These are phyloP conservation scores for Eurois occulta DNA, from an alignment of 2,888 invertebrate genomes.

Conservation along the genomic window DNA sequence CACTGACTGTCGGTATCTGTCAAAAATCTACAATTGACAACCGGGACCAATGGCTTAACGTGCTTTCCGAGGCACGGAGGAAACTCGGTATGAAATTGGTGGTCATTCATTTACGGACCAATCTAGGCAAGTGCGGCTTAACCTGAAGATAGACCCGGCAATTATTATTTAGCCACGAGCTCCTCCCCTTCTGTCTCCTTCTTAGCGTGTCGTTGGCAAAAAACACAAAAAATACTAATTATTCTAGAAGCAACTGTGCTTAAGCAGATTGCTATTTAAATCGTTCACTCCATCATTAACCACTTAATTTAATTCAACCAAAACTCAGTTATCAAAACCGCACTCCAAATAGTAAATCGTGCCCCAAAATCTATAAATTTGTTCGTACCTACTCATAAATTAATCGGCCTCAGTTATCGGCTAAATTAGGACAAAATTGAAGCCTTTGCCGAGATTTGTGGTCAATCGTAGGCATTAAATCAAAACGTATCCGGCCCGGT, in stretches of 20 bases:
- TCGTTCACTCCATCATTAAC: neutral
- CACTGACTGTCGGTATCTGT: no score
- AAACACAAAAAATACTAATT: neutral
- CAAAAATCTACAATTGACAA: no score
- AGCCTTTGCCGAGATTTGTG: slow-evolving; percentile 55
- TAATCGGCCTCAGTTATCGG: slow-evolving; percentile 58
- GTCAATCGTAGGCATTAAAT: slow-evolving; percentile 62
- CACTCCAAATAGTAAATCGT: slow-evolving; percentile 25
- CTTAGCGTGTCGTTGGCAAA: no score
- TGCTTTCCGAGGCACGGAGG: no score
- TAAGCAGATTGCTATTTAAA: neutral
- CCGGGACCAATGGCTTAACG: no score
- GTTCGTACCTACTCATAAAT: slow-evolving; percentile 49
- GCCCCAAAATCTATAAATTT: slow-evolving; percentile 55
- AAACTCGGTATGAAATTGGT: no score
- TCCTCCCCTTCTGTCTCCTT: no score
- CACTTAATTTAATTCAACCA: neutral
- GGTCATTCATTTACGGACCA: no score
- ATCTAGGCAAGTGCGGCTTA: no score
- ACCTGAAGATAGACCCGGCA: no score
- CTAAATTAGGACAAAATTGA: slow-evolving; percentile 64
- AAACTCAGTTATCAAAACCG: slow-evolving; percentile 23
- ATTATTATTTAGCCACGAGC: no score
- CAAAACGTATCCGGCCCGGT: slow-evolving; percentile 60
- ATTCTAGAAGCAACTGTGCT: neutral